phyloP scores from a whole-genome alignment of 1,140 invertebrate genomes.

The Littorina saxatilis region DNA sequence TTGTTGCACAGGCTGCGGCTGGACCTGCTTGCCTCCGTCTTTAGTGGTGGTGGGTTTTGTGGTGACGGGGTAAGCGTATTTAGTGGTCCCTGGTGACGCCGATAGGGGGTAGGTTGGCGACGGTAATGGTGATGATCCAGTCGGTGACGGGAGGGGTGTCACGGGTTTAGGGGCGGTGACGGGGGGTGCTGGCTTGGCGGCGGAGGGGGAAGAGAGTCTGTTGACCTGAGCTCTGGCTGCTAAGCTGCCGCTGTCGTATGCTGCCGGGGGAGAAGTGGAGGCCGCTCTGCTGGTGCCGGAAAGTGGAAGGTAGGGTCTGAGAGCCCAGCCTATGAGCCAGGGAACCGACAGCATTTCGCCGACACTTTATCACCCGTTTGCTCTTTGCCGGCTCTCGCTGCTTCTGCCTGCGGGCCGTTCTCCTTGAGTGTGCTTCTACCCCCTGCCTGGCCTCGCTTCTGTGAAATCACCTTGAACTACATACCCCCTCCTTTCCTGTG shows the following conservation, averaged over 20 bases:
- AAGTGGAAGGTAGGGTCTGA: conserved; percentile 31
- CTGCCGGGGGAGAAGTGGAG: background rate
- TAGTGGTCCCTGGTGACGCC: too few relatives aligned
- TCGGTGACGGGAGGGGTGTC: too few relatives aligned
- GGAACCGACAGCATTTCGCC: conserved; percentile 25
- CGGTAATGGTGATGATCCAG: too few relatives aligned
- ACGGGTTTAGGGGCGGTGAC: background rate
- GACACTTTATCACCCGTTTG: too few relatives aligned
- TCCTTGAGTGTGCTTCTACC: too few relatives aligned
- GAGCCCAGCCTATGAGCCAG: conserved; percentile 34
- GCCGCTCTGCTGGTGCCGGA: background rate
- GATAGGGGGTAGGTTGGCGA: too few relatives aligned
- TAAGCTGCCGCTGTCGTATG: background rate
- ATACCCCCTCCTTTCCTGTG: too few relatives aligned
- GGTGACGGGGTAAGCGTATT: background rate
- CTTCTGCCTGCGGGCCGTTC: too few relatives aligned
- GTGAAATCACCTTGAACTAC: too few relatives aligned
- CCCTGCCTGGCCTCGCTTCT: too few relatives aligned
- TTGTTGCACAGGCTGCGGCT: background rate
- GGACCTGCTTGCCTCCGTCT: background rate
- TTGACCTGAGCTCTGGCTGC: background rate
- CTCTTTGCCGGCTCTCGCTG: too few relatives aligned
- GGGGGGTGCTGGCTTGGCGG: too few relatives aligned
- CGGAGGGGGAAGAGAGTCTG: background rate
- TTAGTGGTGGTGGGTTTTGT: background rate